Conservation (phyloP, 2,797 vertebrate species). For the Tragelaphus oryx region DNA sequence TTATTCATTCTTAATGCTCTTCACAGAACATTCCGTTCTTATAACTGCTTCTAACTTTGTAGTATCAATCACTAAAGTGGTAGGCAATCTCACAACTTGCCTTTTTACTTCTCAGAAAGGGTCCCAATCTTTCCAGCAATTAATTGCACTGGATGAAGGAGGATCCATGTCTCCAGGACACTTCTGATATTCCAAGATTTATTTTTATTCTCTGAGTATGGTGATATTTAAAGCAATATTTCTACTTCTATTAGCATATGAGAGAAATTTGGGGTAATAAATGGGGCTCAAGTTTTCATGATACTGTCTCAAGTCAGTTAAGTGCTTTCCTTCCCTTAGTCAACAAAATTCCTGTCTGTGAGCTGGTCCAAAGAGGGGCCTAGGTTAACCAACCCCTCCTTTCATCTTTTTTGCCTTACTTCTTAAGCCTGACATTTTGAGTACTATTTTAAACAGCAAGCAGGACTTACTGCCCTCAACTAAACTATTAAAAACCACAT, state of each 20-base stretch:
- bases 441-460: background rate
- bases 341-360: background rate
- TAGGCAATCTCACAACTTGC: background rate
- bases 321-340: background rate
- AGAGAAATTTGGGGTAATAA: background rate
- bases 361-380: background rate
- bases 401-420: background rate
- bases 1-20: background rate
- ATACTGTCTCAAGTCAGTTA: background rate
- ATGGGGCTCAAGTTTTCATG: background rate
- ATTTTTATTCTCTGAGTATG: background rate
- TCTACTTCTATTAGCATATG: background rate
- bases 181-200: background rate
- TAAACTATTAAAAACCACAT: conserved; percentile 2
- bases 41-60: background rate
- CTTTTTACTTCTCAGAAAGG: background rate
- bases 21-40: background rate
- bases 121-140: background rate
- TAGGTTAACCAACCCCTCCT: background rate
- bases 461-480: background rate
- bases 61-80: background rate
- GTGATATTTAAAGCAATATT: background rate
- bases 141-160: background rate
- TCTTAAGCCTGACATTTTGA: background rate
- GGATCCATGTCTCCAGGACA: background rate